phyloP scores from a whole-genome alignment of 2,113 vertebrate species.

The Chionis minor region DNA sequence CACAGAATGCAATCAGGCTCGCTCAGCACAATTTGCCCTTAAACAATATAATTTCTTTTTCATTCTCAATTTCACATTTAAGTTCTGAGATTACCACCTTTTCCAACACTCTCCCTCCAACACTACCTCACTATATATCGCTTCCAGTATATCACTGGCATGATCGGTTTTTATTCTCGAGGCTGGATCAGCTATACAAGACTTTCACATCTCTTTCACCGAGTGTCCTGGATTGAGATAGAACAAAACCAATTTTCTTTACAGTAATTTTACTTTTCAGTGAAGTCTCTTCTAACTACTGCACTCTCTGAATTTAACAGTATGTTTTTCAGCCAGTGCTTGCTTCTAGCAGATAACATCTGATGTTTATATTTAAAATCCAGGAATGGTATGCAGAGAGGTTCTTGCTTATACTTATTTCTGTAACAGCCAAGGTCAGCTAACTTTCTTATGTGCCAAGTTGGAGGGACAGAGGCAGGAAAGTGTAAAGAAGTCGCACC shows the following conservation, averaged over 20 bases:
- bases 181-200: neutral
- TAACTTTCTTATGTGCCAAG: neutral
- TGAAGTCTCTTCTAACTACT: neutral
- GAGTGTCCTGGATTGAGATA: neutral
- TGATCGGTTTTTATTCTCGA: neutral
- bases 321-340: neutral
- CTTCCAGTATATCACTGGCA: neutral
- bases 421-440: neutral
- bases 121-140: neutral
- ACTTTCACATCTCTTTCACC: neutral
- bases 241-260: neutral
- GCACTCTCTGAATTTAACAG: neutral
- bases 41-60: neutral
- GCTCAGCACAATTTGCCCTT: neutral
- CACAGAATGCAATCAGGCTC: neutral
- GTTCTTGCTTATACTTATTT: neutral
- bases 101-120: neutral
- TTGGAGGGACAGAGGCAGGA: neutral
- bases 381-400: neutral
- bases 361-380: neutral
- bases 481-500: neutral
- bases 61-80: neutral
- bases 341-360: neutral
- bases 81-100: neutral
- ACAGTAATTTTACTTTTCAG: neutral